Evolutionary conservation across 2,888 invertebrate genomes (phyloP).

Genomic region (Hetaerina titia): DNA sequence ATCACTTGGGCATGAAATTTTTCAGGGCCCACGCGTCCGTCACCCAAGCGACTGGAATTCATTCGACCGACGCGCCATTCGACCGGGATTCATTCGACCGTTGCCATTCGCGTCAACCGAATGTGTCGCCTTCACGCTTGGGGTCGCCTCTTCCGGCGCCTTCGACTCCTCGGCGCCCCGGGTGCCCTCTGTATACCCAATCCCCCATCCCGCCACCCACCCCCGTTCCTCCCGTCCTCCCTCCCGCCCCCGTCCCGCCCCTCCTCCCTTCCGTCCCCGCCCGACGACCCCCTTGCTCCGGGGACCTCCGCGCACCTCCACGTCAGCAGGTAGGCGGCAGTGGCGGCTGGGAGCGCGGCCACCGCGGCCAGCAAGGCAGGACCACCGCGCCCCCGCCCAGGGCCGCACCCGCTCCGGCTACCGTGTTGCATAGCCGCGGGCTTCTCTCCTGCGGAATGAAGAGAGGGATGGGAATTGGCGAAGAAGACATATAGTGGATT

Average conservation of each 20-base stretch:
- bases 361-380: neutral
- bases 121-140: neutral
- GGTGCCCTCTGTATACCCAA: neutral
- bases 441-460: conserved; percentile 43
- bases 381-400: neutral
- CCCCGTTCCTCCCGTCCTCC: neutral
- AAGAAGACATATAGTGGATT: too few species aligned
- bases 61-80: neutral
- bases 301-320: neutral
- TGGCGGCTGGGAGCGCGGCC: neutral
- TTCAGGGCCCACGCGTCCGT: neutral
- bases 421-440: conserved; percentile 60
- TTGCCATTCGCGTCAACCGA: neutral
- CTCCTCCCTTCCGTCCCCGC: neutral
- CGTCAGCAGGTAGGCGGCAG: conserved; percentile 3
- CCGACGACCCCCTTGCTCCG: neutral
- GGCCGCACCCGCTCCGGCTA: conserved; percentile 44
- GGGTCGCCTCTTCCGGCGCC: conserved; percentile 27
- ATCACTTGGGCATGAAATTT: neutral
- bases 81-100: neutral
- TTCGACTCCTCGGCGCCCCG: neutral
- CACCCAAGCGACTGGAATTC: neutral
- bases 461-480: neutral
- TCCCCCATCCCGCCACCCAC: neutral
- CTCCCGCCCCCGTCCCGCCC: neutral